Evolutionary conservation across 2,113 vertebrate species (phyloP), one percentile per base, ranked within the genome.

Genomic region (Albula goreensis): DNA sequence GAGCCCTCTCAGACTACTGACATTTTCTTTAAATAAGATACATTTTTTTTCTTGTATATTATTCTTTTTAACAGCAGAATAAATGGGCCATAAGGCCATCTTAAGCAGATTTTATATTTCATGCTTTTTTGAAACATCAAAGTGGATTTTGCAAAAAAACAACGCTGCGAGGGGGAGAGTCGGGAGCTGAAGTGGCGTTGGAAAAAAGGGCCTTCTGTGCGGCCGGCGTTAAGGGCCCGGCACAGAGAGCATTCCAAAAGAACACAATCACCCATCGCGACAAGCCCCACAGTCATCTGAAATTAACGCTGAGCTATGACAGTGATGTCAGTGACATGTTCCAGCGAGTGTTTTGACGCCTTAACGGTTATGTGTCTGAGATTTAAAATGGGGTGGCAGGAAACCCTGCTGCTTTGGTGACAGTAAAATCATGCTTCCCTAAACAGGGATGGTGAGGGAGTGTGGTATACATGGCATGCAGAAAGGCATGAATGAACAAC

Each of bases 401-500:
- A 80, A 31, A 50, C 41, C 15, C 41, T 79, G 12, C 49, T 50
- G 15, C 51, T 22, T 57, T 41, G 50, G 41, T 57, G 66, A n/a
- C 22, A 57, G 70, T 56, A 82, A 85, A 49, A 77, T 79, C 87
- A 91, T 90, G 88, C 89, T 51, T 31, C 63, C 78, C 1, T 9
- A 53, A 22, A 17, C 2, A 53, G 6, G 19, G 10, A 85, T 11
- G 25, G 1, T 17, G 13, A 22, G 13, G 5, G 1, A 13, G 63
- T 19, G 50, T 15, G 66, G 13, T 80, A 41, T 88, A 85, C 1
- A 10, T 22, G 10, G 85, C 89, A 91, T 92, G 90, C 90, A 92
- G 85, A 83, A 88, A 84, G 22, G 91, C 60, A 81, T 15, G 82
- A 86, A 91, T 86, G 57, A 89, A 60, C 31, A 41, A 41, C 31